Evolutionary conservation across 1,140 invertebrate genomes (phyloP), one percentile per base, ranked within the genome.

Genomic region (Atta colombica): DNA sequence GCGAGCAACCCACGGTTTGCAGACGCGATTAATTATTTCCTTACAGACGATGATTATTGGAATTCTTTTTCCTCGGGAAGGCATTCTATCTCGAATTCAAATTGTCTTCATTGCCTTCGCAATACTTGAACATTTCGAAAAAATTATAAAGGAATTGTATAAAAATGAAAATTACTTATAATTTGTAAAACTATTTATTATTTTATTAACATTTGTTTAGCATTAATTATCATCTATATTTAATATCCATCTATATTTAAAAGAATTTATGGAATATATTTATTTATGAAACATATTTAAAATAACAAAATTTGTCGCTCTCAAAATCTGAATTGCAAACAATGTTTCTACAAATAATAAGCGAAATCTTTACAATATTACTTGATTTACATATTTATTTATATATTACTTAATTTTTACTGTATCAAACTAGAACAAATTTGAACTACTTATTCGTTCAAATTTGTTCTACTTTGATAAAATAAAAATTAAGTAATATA

Each of bases 1-100:
- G 39, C 69, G 66, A 31, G 39, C 80, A 74, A 74, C 10, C 55
- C 39, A 45, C 28, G 69, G 49, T 84, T 82, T 82, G 58, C 80
- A 82, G 55, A 74, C 68, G 78, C 51, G 51, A 81, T 81, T 81
- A 81, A 81, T 81, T 81, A 81, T 81, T 81, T 81, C 78, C 65
- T 58, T 49, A 58, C 35, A 58, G 65, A 81, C 66, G 66, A 21
- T 21, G 78, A 81, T 71, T 81, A 81, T 81, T 8, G 78, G 78
- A 60, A 71, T 81, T 81, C 78, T 71, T 35, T 81, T 81, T 60
- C 31, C 65, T 81, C 10, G 35, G 16, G 8, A 45, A 71, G 39
- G 35, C 66, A 63, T n/a, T 39, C 25, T 65, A 21, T 71, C 51
- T 14, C 49, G 14, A 75, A 18, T 14, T 49, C 39, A 49, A 58